Conservation (phyloP, 2,888 invertebrate genomes). For the Drosophila lacicola region DNA sequence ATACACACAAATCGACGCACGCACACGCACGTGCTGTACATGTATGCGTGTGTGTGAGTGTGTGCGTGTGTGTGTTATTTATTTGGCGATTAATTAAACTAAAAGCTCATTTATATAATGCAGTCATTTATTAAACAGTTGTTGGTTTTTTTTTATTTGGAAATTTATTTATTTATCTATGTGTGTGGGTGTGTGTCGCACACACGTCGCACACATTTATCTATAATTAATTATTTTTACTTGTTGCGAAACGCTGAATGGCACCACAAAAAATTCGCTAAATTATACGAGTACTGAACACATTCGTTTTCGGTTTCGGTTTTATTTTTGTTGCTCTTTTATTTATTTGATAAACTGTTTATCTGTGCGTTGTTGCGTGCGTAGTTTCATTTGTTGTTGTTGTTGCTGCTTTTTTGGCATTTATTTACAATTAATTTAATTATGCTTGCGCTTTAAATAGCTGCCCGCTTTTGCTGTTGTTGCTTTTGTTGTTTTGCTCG, state of each 20-base stretch:
- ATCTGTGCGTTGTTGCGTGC: conserved; percentile 35
- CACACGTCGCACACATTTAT: conserved; percentile 66
- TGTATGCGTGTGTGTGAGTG: conserved; percentile 9
- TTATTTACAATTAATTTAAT: conserved; percentile 59
- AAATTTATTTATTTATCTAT: conserved; percentile 42
- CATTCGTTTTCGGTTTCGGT: conserved; percentile 41
- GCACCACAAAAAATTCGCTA: conserved; percentile 46
- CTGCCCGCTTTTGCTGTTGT: conserved; percentile 7
- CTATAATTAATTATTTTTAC: conserved; percentile 75
- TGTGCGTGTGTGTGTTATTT: conserved; percentile 49
- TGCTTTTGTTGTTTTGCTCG: conserved; percentile 9
- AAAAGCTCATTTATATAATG: conserved; percentile 78
- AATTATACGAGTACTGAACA: conserved; percentile 56
- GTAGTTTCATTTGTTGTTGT: conserved; percentile 1
- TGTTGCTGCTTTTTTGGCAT: conserved; percentile 2
- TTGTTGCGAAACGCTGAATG: conserved; percentile 51
- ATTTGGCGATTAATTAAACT: conserved; percentile 77
- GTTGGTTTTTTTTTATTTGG: conserved; percentile 37
- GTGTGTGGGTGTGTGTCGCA: conserved; percentile 34
- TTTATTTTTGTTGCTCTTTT: conserved; percentile 10
- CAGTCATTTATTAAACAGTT: conserved; percentile 69
- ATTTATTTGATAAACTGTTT: conserved; percentile 41
- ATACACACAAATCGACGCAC: conserved; percentile 17
- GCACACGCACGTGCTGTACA: conserved; percentile 31
- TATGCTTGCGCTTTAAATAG: conserved; percentile 48